phyloP scores from a whole-genome alignment of 2,797 vertebrate species.

The Mallotus villosus region DNA sequence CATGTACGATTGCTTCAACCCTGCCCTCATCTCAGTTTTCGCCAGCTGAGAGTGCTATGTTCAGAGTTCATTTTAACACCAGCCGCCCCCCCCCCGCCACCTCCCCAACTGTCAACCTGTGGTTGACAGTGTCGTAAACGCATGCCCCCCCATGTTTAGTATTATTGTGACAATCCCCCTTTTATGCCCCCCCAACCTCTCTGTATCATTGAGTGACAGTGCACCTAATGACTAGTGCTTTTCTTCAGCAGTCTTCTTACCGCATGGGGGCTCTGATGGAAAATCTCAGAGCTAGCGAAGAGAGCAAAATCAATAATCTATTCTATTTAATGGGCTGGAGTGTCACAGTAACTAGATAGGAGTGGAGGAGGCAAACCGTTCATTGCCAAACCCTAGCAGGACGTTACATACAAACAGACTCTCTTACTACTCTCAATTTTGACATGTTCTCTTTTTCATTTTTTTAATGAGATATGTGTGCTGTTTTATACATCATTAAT shows the following conservation, averaged over 20 bases:
- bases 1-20: constrained; percentile 30
- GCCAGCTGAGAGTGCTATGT: constrained; percentile 28
- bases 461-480: constrained; percentile 6
- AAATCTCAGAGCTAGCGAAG: constrained; percentile 73
- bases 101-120: neutral
- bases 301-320: constrained; percentile 84
- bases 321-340: constrained; percentile 83
- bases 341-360: constrained; percentile 84
- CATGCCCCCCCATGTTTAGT: constrained; percentile 11
- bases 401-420: constrained; percentile 53
- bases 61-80: constrained; percentile 47
- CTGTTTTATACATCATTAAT: constrained; percentile 12
- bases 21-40: constrained; percentile 39
- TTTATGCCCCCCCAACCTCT: constrained; percentile 30
- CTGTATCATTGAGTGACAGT: constrained; percentile 64
- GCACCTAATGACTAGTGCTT: constrained; percentile 77
- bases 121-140: constrained; percentile 9
- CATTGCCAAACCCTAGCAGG: constrained; percentile 63
- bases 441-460: neutral
- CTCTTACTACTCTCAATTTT: constrained; percentile 24
- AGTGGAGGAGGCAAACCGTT: constrained; percentile 79
- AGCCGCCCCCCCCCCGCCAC: neutral
- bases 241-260: constrained; percentile 67
- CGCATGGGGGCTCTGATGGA: constrained; percentile 69
- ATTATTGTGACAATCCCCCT: constrained; percentile 31